Percentiles rank a stretch among this genome's conserved stretches.
phyloP scores from a whole-genome alignment of 2,888 invertebrate species.

The Pollenia angustigena region DNA sequence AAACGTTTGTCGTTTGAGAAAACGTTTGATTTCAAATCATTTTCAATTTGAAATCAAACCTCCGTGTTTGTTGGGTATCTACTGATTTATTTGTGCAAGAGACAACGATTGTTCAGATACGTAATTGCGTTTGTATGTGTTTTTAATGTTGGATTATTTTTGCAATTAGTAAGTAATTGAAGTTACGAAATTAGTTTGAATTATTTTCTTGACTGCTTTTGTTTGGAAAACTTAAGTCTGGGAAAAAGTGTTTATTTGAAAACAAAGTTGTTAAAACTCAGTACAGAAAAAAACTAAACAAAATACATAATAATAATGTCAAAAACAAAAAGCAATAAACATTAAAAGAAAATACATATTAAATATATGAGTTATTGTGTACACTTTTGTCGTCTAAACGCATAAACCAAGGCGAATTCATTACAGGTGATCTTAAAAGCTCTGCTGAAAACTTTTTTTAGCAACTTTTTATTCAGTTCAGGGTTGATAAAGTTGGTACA shows the following conservation, averaged over 20 bases:
- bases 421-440: no score
- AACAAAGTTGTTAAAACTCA: background rate
- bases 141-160: background rate
- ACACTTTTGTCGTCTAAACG: conserved; percentile 20
- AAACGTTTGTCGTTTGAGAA: no score
- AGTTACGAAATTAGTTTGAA: conserved; percentile 20
- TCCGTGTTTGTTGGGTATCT: no score
- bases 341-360: background rate
- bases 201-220: conserved; percentile 17
- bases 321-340: background rate
- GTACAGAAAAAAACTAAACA: background rate
- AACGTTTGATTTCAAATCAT: no score
- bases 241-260: conserved; percentile 31
- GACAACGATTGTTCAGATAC: background rate
- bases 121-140: background rate
- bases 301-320: background rate
- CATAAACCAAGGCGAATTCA: background rate
- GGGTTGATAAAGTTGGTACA: no score
- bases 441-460: no score
- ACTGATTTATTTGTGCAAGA: background rate
- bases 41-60: no score
- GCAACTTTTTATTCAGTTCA: no score
- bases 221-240: conserved; percentile 47
- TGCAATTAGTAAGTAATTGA: conserved; percentile 32
- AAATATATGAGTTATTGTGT: background rate